Conservation (phyloP, 2,113 vertebrate genomes). For the Gnathonemus longibarbis region DNA sequence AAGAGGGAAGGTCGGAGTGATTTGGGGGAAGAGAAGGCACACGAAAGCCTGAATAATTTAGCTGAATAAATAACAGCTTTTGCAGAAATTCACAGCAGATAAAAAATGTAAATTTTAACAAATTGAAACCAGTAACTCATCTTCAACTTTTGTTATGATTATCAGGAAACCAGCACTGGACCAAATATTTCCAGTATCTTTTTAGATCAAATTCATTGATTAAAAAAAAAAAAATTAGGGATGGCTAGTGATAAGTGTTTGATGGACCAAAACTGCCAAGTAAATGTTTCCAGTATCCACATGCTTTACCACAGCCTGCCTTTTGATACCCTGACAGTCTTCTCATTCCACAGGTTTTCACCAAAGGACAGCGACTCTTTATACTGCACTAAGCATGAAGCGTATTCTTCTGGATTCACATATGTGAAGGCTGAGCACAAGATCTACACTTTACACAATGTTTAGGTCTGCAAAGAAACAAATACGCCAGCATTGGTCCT, state of each 20-base stretch:
- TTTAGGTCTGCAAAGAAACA: background rate
- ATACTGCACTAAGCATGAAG: background rate
- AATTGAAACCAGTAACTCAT: background rate
- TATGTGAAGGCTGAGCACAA: background rate
- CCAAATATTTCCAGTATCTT: background rate
- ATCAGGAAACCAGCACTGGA: background rate
- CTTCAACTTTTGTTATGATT: background rate
- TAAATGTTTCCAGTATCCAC: background rate
- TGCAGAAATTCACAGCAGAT: background rate
- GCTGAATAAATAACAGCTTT: conserved; percentile 2
- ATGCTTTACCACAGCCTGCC: background rate
- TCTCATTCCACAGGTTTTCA: background rate
- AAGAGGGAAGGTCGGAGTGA: background rate
- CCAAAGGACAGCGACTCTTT: background rate
- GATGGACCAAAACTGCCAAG: background rate
- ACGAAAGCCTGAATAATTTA: background rate
- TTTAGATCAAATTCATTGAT: background rate
- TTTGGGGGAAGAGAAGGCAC: background rate
- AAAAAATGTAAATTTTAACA: background rate
- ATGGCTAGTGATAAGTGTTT: background rate
- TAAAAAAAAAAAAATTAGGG: background rate
- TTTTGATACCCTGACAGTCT: background rate
- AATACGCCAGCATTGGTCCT: background rate
- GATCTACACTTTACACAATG: background rate
- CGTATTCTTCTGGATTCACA: background rate